These are phyloP conservation scores for Tortrix viridana DNA, from an alignment of 2,888 invertebrate species.

Conservation along the genomic window DNA sequence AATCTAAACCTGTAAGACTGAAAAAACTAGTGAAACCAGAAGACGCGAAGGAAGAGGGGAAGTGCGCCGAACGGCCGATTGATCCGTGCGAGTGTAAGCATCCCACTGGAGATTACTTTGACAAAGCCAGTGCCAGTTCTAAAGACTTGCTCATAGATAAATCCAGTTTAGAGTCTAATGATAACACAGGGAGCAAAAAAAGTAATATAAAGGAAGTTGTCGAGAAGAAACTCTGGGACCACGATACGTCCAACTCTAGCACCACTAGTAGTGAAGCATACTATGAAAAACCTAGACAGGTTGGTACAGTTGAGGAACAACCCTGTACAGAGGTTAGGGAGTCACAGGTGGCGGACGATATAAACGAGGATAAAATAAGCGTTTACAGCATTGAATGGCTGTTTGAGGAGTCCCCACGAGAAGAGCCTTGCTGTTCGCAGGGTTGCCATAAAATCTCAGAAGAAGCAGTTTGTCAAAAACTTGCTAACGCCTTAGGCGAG, in stretches of 20 bases:
- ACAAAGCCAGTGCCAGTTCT: conserved; percentile 87
- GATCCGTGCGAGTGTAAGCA: conserved; percentile 68
- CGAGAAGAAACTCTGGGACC: conserved; percentile 78
- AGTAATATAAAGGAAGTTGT: conserved; percentile 55
- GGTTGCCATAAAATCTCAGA: conserved; percentile 46
- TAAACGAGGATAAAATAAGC: conserved; percentile 74
- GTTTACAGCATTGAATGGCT: conserved; percentile 80
- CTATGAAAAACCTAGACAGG: conserved; percentile 61
- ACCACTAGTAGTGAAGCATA: conserved; percentile 82
- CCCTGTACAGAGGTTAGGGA: conserved; percentile 65
- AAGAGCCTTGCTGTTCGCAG: conserved; percentile 35
- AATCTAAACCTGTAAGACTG: conserved; percentile 73
- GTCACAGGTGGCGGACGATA: conserved; percentile 67
- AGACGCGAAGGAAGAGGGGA: conserved; percentile 47
- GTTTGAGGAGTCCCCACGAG: conserved; percentile 67
- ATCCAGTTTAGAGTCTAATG: conserved; percentile 81
- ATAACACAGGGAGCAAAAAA: conserved; percentile 68
- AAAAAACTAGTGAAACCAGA: conserved; percentile 72
- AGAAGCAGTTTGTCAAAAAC: conserved; percentile 63
- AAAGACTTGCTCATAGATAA: conserved; percentile 88
- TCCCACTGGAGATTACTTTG: conserved; percentile 76
- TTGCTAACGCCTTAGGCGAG: conserved; percentile 70
- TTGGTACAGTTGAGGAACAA: conserved; percentile 53
- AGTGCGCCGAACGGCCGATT: conserved; percentile 51
- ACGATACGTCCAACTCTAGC: conserved; percentile 84